phyloP scores from a whole-genome alignment of 1,140 invertebrate species.

The Drosophila seguyi region DNA sequence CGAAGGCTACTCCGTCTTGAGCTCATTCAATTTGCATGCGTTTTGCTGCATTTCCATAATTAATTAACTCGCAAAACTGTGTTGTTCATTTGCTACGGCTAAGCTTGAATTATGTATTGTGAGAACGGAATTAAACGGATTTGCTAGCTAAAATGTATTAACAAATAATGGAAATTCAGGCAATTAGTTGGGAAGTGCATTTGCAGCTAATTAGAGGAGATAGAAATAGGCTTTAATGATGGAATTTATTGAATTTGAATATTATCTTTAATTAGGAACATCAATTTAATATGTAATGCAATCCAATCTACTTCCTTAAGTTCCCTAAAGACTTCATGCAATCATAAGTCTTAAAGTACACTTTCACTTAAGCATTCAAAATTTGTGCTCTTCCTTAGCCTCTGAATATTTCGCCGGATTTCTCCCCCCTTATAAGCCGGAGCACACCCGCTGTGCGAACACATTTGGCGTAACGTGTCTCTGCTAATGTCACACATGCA shows the following conservation, averaged over 20 bases:
- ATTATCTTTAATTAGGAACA: not conserved
- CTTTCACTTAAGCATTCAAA: not conserved
- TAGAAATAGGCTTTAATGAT: not conserved
- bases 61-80: constrained; percentile 26
- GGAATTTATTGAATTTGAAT: too few species aligned
- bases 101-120: constrained; percentile 28
- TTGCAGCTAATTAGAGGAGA: not conserved
- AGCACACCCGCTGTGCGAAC: constrained; percentile 49
- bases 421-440: not conserved
- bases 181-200: constrained; percentile 1
- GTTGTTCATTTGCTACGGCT: constrained; percentile 22
- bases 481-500: constrained; percentile 69
- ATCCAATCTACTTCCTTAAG: not conserved
- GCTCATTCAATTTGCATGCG: constrained; percentile 33
- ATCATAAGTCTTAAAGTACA: not conserved
- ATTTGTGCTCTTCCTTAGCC: constrained; percentile 1
- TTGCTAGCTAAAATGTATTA: constrained; percentile 5
- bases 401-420: constrained; percentile 1
- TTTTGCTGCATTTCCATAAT: constrained; percentile 27
- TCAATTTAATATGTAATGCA: not conserved
- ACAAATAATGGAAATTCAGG: not conserved
- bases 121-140: constrained; percentile 3
- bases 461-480: constrained; percentile 51
- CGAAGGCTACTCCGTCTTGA: constrained; percentile 7
- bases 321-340: not conserved